phyloP scores from a whole-genome alignment of 2,888 invertebrate genomes.

The Hirtodrosophila histrioides region DNA sequence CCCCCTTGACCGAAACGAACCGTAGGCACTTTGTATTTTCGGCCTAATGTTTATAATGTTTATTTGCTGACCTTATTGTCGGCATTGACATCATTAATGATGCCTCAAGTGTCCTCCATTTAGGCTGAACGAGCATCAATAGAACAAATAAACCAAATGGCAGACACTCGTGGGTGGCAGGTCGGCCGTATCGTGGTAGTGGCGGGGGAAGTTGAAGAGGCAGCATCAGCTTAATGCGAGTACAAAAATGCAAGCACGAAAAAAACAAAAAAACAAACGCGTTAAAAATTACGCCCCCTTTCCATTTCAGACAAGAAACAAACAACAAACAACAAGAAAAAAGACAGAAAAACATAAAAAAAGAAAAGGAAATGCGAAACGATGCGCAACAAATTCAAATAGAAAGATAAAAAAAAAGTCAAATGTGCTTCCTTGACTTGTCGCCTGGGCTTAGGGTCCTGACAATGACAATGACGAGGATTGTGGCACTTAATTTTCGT shows the following conservation, averaged over 20 bases:
- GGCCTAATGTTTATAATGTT: slow-evolving; percentile 59
- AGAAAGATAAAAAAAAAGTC: slow-evolving; percentile 62
- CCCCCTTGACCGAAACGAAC: slow-evolving; percentile 26
- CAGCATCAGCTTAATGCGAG: slow-evolving; percentile 32
- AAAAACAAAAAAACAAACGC: slow-evolving; percentile 32
- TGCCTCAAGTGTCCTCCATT: slow-evolving; percentile 78
- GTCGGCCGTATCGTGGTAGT: not conserved
- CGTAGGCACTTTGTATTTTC: slow-evolving; percentile 39
- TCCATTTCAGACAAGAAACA: slow-evolving; percentile 15
- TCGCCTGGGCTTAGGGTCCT: slow-evolving; percentile 13
- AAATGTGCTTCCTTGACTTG: slow-evolving; percentile 54
- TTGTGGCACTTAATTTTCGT: slow-evolving; percentile 54
- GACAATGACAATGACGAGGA: slow-evolving; percentile 58
- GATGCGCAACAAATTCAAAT: slow-evolving; percentile 79
- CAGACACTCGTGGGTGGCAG: slow-evolving; percentile 6
- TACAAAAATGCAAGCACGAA: slow-evolving; percentile 42
- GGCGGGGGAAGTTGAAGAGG: slow-evolving; percentile 4
- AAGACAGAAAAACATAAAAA: not conserved
- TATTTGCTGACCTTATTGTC: slow-evolving; percentile 67
- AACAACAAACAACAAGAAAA: not conserved
- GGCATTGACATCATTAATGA: slow-evolving; percentile 77
- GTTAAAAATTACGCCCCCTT: slow-evolving; percentile 55
- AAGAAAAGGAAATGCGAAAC: slow-evolving; percentile 51
- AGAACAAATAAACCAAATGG: slow-evolving; percentile 58
- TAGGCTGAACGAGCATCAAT: slow-evolving; percentile 52